These are phyloP conservation scores for Iguana delicatissima DNA, from an alignment of 2,797 vertebrate species.

Conservation along the genomic window DNA sequence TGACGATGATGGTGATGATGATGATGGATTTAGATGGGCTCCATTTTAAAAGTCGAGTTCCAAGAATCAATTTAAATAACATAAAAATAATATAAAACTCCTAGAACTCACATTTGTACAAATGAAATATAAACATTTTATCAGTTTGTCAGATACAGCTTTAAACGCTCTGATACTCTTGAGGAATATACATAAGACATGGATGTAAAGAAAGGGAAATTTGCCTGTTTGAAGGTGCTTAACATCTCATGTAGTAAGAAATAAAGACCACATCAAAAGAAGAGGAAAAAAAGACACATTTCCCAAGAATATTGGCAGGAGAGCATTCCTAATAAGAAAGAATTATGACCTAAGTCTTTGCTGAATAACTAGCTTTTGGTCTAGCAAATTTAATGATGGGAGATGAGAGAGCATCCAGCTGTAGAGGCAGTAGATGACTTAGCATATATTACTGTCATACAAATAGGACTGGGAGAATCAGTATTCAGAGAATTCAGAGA, in stretches of 20 bases:
- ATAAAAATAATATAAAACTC: too few species aligned
- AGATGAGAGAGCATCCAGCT: background rate
- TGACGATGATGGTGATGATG: too few species aligned
- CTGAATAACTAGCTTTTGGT: background rate
- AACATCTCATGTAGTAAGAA: background rate
- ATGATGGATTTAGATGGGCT: too few species aligned
- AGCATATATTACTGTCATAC: background rate
- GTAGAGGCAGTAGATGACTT: background rate
- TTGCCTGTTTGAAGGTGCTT: background rate
- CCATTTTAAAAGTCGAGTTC: background rate
- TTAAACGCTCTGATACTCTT: background rate
- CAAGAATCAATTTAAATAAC: background rate
- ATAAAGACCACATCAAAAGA: background rate
- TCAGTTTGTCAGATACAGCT: background rate
- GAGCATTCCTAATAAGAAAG: background rate
- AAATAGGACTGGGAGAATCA: background rate
- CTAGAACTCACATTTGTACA: too few species aligned
- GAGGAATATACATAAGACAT: background rate
- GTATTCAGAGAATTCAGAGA: background rate
- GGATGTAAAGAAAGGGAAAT: background rate
- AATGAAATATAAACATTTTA: background rate
- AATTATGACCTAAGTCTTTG: background rate
- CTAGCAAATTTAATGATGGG: background rate
- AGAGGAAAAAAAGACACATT: background rate
- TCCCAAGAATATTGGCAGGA: background rate